These are phyloP conservation scores for Leucophenga montana DNA, from an alignment of 2,888 invertebrate species.

Conservation along the genomic window DNA sequence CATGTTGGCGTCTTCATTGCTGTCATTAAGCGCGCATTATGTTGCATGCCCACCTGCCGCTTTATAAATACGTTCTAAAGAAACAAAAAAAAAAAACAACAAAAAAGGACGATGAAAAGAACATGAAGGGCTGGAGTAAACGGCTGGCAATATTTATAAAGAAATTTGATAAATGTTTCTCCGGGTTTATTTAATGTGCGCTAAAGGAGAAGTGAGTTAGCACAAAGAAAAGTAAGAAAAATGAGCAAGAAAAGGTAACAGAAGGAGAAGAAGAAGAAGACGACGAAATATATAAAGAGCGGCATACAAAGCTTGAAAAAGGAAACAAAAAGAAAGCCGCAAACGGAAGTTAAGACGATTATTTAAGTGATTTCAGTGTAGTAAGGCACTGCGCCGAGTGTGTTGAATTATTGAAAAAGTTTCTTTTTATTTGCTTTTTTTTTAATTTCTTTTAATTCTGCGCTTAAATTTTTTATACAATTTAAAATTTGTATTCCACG, in stretches of 20 bases:
- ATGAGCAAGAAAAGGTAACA: slow-evolving; percentile 5
- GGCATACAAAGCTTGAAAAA: slow-evolving; percentile 25
- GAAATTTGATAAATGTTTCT: slow-evolving; percentile 64
- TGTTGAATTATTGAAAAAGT: slow-evolving; percentile 57
- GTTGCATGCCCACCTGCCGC: slow-evolving; percentile 54
- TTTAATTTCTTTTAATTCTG: not conserved
- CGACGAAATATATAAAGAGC: no score
- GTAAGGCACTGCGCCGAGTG: slow-evolving; percentile 46
- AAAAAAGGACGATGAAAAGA: slow-evolving; percentile 5
- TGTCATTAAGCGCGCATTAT: slow-evolving; percentile 65
- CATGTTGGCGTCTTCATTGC: slow-evolving; percentile 68
- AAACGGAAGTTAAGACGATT: slow-evolving; percentile 41
- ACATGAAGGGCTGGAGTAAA: not conserved
- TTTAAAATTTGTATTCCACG: no score
- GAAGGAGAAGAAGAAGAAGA: slow-evolving; percentile 23
- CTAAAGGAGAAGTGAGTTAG: slow-evolving; percentile 63
- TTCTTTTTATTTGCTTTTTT: slow-evolving; percentile 28
- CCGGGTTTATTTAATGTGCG: slow-evolving; percentile 64
- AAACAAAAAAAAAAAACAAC: slow-evolving; percentile 11
- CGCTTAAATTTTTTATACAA: not conserved
- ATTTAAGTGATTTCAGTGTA: slow-evolving; percentile 58
- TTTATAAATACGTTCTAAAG: slow-evolving; percentile 53
- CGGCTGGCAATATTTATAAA: slow-evolving; percentile 50
- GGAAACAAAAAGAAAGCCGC: slow-evolving; percentile 13
- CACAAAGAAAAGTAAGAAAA: slow-evolving; percentile 55